Evolutionary conservation across 2,888 invertebrate genomes (phyloP), one percentile per base, ranked within the genome.

Genomic region (Macrophya annulata): DNA sequence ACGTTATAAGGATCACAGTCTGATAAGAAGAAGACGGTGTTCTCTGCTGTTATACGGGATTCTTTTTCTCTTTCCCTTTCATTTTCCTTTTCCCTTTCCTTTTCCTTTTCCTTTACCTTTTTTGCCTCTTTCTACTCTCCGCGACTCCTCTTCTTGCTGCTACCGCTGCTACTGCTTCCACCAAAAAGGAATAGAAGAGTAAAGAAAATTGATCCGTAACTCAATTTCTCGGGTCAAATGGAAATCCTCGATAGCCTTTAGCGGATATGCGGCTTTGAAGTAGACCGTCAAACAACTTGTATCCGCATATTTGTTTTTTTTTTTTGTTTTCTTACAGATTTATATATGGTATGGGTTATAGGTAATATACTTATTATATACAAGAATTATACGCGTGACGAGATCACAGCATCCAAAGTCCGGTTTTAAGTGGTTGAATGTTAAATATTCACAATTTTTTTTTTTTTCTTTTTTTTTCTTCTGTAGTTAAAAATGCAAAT

Each of bases 171-270:
- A 10, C 12, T 68, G 17, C 25, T 17, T 10, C 48, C 48, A 12
- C 10, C 48, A 4, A 62, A n/a, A 3, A 21, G n/a, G 62, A 62
- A 62, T 9, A 21, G 15, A 62, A 62, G 21, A 45, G n/a, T 21
- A 21, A 45, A 74, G 72, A 74, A 74, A 74, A 74, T 74, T 74
- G 72, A 74, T 74, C 45, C 21, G 45, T 74, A 74, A 74, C 72
- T 74, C 25, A 74, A 74, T 74, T 74, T 74, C 72, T 74, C 45
- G 43, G 72, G n/a, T 74, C 21, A 74, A 74, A 45, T 74, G 72
- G 45, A 74, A 74, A 74, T 12, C 45, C 4, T n/a, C 21, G 72
- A n/a, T 40, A 72, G 40, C 45, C 37, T 45, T 72, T 21, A 21
- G 72, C 21, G 43, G 25, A 62, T 62, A 4, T 8, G 17, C n/a